phyloP scores from a whole-genome alignment of 2,113 vertebrate genomes.

The Micronycteris hirsuta region DNA sequence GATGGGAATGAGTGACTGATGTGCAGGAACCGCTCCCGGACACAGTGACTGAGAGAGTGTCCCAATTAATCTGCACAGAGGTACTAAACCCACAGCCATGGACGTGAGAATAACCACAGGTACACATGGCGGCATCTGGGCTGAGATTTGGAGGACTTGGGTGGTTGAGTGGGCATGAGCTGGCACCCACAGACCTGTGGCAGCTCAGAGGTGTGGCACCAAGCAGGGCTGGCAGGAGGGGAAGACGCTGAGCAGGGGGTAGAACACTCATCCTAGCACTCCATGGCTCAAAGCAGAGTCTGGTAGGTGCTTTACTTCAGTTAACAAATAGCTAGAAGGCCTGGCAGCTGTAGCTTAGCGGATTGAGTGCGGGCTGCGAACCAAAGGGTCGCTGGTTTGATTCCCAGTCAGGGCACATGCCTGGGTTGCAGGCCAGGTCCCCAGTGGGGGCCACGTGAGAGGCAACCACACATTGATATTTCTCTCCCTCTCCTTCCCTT shows the following conservation, averaged over 20 bases:
- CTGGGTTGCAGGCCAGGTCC: too few species aligned
- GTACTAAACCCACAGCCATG: neutral
- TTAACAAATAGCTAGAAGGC: neutral
- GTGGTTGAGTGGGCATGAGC: neutral
- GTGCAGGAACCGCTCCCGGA: rapidly evolving
- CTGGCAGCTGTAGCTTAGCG: too few species aligned
- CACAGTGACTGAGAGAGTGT: neutral
- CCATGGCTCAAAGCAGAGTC: neutral
- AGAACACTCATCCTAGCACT: rapidly evolving
- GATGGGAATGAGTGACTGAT: rapidly evolving
- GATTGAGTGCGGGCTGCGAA: too few species aligned
- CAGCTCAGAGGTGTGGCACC: neutral
- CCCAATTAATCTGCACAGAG: neutral
- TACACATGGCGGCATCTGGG: neutral
- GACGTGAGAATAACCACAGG: neutral
- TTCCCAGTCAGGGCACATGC: too few species aligned
- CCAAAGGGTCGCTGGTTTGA: too few species aligned
- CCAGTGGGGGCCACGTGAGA: too few species aligned
- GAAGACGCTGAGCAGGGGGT: neutral
- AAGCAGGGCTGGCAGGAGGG: neutral
- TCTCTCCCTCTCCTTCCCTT: too few species aligned
- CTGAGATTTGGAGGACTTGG: neutral
- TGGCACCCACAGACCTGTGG: neutral
- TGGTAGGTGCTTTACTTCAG: neutral
- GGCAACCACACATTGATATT: too few species aligned